These are phyloP conservation scores for Ptychochromis oligacanthus DNA, from an alignment of 2,113 vertebrate species.

Conservation along the genomic window DNA sequence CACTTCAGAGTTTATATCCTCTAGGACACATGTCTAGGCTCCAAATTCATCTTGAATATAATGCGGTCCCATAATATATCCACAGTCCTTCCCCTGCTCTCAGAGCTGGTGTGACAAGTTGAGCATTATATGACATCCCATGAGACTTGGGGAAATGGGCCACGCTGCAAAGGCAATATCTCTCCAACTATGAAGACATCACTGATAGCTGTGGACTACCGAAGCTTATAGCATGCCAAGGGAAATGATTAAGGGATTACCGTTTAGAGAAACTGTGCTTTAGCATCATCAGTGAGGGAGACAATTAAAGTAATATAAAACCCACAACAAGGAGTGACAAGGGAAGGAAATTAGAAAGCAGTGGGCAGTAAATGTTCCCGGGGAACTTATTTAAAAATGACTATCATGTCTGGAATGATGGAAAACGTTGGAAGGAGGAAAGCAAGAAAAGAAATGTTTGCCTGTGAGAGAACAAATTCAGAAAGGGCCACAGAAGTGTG, in stretches of 20 bases:
- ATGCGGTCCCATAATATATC: conserved; percentile 9
- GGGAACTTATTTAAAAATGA: not conserved
- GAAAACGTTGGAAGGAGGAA: not conserved
- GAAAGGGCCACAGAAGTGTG: not conserved
- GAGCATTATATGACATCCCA: conserved; percentile 34
- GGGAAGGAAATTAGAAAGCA: conserved; percentile 52
- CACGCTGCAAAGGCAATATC: conserved; percentile 50
- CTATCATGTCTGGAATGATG: not conserved
- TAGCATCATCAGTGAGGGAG: conserved; percentile 39
- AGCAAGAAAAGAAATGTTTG: not conserved
- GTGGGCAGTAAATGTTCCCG: conserved; percentile 22
- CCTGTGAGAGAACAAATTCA: not conserved
- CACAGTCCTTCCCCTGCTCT: not conserved
- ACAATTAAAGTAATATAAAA: conserved; percentile 53
- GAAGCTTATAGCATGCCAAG: conserved; percentile 21
- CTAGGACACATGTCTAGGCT: conserved; percentile 26
- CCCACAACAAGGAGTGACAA: conserved; percentile 34
- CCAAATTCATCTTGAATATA: conserved; percentile 3
- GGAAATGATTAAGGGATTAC: conserved; percentile 59
- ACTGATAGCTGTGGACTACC: conserved; percentile 29
- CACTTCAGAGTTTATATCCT: conserved; percentile 29
- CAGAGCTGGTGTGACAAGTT: conserved; percentile 35
- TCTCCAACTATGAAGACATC: conserved; percentile 32
- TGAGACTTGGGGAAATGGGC: conserved; percentile 43
- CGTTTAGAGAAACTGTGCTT: conserved; percentile 52